Evolutionary conservation across 2,113 vertebrate genomes (phyloP).

Genomic region (Tragelaphus imberbis): DNA sequence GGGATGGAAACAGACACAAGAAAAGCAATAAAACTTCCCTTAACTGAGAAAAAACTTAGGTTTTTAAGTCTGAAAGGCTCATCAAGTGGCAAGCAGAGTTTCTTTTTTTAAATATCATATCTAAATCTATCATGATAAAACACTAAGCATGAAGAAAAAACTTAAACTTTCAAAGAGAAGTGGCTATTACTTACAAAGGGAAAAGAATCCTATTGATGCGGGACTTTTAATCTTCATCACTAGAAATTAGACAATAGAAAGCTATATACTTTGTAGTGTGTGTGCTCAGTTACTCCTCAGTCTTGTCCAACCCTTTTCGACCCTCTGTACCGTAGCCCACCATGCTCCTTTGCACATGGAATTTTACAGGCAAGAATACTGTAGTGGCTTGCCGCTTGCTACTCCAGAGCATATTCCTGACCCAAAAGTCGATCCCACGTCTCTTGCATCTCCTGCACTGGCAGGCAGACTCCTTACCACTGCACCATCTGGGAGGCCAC

Average conservation of each 20-base stretch:
- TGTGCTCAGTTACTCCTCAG: background rate
- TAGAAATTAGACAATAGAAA: background rate
- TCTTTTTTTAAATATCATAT: background rate
- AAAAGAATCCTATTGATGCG: background rate
- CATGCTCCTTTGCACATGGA: background rate
- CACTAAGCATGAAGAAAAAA: conserved; percentile 11
- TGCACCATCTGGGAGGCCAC: background rate
- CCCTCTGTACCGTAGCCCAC: background rate
- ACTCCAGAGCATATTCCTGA: background rate
- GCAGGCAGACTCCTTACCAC: background rate
- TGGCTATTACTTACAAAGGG: conserved; percentile 16
- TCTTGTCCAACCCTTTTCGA: background rate
- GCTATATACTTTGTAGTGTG: background rate
- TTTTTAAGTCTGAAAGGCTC: conserved; percentile 8
- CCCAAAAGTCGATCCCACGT: background rate
- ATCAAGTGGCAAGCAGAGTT: background rate
- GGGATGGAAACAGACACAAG: background rate
- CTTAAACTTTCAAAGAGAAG: background rate
- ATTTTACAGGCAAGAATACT: background rate
- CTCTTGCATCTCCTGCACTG: background rate
- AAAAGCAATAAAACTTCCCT: background rate
- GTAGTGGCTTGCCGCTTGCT: background rate
- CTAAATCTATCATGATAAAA: background rate
- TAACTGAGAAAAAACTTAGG: background rate
- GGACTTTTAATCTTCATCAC: background rate